phyloP scores from a whole-genome alignment of 30 jellyfish, hydroid and myxozoan species.

The Turritopsis rubra region DNA sequence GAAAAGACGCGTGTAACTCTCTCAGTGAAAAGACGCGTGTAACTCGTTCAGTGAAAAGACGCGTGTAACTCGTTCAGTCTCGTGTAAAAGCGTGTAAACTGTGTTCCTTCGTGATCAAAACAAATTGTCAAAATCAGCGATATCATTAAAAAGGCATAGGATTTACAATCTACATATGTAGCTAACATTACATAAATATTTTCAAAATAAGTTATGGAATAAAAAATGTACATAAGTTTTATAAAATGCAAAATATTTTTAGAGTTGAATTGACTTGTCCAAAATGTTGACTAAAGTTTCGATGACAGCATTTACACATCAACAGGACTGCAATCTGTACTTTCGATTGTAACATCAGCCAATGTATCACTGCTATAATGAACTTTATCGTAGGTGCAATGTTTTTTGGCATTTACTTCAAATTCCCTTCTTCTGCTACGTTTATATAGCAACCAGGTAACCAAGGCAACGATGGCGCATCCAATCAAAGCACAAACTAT shows the following conservation, averaged over 20 bases:
- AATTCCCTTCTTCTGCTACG: not conserved
- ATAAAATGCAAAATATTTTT: not conserved
- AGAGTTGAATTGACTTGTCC: no score
- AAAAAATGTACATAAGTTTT: not conserved
- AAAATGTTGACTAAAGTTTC: not conserved
- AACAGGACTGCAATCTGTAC: not conserved
- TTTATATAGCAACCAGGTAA: slow-evolving; percentile 2
- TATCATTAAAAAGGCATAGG: no score
- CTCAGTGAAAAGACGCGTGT: no score
- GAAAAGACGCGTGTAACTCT: no score
- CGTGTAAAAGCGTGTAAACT: no score
- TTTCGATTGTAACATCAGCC: not conserved
- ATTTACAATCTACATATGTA: not conserved
- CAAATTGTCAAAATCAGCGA: no score
- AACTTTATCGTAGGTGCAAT: not conserved
- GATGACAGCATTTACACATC: not conserved
- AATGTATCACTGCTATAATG: not conserved
- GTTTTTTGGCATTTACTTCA: not conserved
- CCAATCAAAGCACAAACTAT: not conserved
- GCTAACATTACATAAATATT: not conserved
- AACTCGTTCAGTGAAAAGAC: no score
- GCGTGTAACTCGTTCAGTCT: no score
- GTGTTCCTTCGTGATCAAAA: no score
- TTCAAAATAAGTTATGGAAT: not conserved
- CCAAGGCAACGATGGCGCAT: not conserved